These are phyloP conservation scores for Callaeas wilsoni DNA, from an alignment of 2,113 vertebrate genomes.

Conservation along the genomic window DNA sequence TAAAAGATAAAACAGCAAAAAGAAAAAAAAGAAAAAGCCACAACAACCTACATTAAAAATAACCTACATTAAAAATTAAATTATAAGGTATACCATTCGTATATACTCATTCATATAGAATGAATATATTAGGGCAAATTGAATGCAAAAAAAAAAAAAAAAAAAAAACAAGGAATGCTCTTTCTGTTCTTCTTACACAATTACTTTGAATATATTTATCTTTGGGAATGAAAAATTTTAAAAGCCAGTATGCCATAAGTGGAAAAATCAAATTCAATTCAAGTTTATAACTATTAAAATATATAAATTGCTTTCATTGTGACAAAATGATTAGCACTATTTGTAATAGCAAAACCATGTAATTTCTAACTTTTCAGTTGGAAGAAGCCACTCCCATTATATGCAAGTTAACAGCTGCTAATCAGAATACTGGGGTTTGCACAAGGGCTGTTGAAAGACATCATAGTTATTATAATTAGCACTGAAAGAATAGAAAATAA, in stretches of 20 bases:
- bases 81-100: background rate
- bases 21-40: background rate
- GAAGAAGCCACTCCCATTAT: background rate
- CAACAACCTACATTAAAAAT: background rate
- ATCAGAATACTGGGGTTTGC: background rate
- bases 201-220: background rate
- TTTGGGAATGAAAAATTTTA: background rate
- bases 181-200: background rate
- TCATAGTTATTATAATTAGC: slow-evolving; percentile 11
- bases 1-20: background rate
- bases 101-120: no score
- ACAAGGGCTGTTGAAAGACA: background rate
- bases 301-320: background rate
- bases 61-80: background rate
- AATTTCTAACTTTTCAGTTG: background rate
- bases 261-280: background rate
- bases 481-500: slow-evolving; percentile 16
- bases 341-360: background rate
- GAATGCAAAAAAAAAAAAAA: background rate
- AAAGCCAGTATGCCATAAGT: background rate
- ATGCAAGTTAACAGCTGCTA: background rate
- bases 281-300: background rate
- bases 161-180: no score
- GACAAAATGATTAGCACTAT: background rate
- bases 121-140: background rate